Evolutionary conservation across 2,797 vertebrate genomes (phyloP).

Genomic region (Limnodromus scolopaceus): DNA sequence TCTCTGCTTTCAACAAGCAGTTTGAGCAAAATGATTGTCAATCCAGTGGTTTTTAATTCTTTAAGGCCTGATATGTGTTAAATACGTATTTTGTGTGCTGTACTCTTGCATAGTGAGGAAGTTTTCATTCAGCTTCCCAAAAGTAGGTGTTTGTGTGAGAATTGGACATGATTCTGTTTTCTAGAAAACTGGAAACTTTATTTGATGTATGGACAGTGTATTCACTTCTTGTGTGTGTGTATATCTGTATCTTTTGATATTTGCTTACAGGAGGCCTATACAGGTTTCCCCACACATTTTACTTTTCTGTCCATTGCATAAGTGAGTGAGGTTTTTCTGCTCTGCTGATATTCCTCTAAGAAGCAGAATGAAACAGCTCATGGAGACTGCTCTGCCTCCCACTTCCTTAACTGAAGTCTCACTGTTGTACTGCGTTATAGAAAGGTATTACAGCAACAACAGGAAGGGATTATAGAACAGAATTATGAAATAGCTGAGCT

Average conservation of each 20-base stretch:
- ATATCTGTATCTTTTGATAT: neutral
- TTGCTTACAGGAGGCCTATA: neutral
- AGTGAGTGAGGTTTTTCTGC: neutral
- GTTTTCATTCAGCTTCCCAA: neutral
- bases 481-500: neutral
- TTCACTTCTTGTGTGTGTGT: neutral
- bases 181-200: neutral
- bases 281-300: neutral
- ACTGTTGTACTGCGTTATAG: neutral
- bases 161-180: neutral
- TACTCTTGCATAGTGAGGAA: neutral
- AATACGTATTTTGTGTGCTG: neutral
- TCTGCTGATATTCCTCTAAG: neutral
- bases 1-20: neutral
- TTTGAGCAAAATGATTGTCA: neutral
- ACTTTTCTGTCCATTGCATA: neutral
- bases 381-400: neutral
- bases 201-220: neutral
- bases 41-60: neutral
- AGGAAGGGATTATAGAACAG: neutral
- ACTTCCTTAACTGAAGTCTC: neutral
- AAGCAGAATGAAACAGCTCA: neutral
- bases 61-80: neutral
- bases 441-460: neutral
- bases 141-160: neutral